Evolutionary conservation across 2,888 invertebrate species (phyloP), one percentile per base, ranked within the genome.

Genomic region (Drosophila bunnanda): DNA sequence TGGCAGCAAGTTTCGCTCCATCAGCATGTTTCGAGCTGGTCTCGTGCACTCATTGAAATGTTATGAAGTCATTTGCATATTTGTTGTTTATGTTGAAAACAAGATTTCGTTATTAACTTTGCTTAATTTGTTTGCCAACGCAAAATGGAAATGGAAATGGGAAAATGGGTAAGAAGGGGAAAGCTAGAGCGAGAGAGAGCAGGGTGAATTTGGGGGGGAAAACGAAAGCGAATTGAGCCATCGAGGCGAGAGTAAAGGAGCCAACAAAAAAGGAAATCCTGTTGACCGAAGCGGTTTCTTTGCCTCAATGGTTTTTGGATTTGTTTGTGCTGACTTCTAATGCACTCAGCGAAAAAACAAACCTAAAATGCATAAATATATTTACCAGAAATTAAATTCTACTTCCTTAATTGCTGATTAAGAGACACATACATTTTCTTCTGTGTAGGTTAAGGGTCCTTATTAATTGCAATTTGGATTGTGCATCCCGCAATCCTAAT

Each of bases 41-140:
- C 53, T 38, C 67, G 67, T 67, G 67, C 66, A 67, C 67, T 67
- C 67, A 67, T 67, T 67, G 66, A 67, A 67, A 70, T 80, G 70
- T 75, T 71, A 82, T 82, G 67, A 82, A 85, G 80, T 77, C 82
- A 84, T 84, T 84, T 88, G 86, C 84, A 84, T 84, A 84, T 79
- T 85, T 82, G 76, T 72, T 88, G 84, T 88, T 84, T 88, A 82
- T 85, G 77, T 80, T 82, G 86, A 80, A 80, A 84, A 88, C 86
- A 85, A 80, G 86, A 88, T 88, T 84, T 88, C 64, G 83, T 88
- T 84, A 82, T 84, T 84, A 84, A 82, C 84, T 88, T 84, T 85
- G 77, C 85, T 88, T 88, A 84, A 84, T 84, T 88, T 84, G 84
- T 84, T 85, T 82, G 79, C 82, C 67, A 41, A 66, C 39, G 67